Evolutionary conservation across 2,113 vertebrate genomes (phyloP).

Genomic region (Oceanites oceanicus): DNA sequence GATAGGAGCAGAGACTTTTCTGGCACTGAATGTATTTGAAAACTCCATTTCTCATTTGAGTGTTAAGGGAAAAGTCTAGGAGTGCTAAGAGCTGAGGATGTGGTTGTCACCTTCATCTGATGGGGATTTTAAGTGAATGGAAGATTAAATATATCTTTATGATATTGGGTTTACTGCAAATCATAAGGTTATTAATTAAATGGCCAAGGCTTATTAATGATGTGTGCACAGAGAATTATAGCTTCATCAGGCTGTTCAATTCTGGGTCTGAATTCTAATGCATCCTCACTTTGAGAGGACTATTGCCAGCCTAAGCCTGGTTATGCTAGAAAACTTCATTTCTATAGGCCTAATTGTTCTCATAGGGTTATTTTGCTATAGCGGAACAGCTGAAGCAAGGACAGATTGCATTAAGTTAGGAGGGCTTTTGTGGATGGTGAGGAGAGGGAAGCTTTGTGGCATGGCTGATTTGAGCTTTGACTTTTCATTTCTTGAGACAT

Average conservation of each 20-base stretch:
- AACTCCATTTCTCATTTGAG: not conserved
- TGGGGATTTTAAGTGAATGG: not conserved
- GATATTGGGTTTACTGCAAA: not conserved
- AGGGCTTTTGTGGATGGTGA: not conserved
- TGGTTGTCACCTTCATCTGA: not conserved
- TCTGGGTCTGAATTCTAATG: not conserved
- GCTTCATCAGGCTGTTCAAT: not conserved
- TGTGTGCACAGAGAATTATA: not conserved
- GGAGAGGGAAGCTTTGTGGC: not conserved
- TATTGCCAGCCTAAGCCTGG: not conserved
- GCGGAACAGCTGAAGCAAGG: not conserved
- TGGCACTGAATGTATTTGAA: not conserved
- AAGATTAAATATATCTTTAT: not conserved
- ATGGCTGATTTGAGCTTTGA: not conserved
- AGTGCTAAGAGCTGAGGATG: not conserved
- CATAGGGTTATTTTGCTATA: not conserved
- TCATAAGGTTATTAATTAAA: constrained; percentile 34
- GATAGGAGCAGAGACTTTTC: not conserved
- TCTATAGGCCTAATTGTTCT: not conserved
- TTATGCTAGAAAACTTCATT: not conserved
- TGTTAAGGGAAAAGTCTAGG: not conserved
- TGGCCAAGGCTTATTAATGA: not conserved
- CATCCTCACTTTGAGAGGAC: not conserved
- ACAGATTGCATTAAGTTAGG: not conserved
- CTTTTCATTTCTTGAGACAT: not conserved